A percentile compares a stretch with the other conserved stretches of the same genome.
These are phyloP conservation scores for Venustoraphidia nigricollis DNA, from an alignment of 2,888 invertebrate species.

Conservation along the genomic window DNA sequence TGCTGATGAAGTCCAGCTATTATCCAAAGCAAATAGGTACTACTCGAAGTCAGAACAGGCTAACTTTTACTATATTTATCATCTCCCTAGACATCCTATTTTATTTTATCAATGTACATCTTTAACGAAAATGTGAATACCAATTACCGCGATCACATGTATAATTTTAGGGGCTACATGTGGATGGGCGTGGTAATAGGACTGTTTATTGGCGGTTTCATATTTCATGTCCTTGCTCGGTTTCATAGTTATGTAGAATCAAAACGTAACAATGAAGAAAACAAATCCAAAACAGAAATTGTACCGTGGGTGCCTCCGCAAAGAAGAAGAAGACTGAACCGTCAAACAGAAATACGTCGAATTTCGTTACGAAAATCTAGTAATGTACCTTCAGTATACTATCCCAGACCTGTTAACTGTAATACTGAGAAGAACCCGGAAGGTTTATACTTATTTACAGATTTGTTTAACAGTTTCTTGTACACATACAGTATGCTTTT, in stretches of 20 bases:
- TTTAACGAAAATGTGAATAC: too few relatives aligned
- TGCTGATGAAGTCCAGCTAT: too few relatives aligned
- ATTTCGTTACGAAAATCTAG: not conserved
- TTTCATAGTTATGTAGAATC: conserved; percentile 32
- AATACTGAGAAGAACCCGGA: conserved; percentile 20
- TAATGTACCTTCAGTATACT: not conserved
- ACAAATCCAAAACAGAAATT: conserved; percentile 3
- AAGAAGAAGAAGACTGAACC: too few relatives aligned
- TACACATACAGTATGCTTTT: conserved; percentile 72
- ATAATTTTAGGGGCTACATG: conserved; percentile 42
- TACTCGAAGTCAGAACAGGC: too few relatives aligned
- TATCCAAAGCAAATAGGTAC: too few relatives aligned
- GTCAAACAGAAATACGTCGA: not conserved
- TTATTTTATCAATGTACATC: too few relatives aligned
- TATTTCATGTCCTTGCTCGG: conserved; percentile 48
- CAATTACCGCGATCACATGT: too few relatives aligned
- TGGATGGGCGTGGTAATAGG: conserved; percentile 60
- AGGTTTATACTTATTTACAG: conserved; percentile 55
- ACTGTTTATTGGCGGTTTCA: conserved; percentile 44
- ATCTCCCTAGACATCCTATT: too few relatives aligned
- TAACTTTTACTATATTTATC: too few relatives aligned
- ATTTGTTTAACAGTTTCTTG: conserved; percentile 55
- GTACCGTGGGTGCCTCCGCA: not conserved
- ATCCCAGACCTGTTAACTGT: not conserved
- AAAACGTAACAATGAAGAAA: conserved; percentile 13